Conservation (phyloP, 2,797 vertebrate genomes). For the Sphaeramia orbicularis region DNA sequence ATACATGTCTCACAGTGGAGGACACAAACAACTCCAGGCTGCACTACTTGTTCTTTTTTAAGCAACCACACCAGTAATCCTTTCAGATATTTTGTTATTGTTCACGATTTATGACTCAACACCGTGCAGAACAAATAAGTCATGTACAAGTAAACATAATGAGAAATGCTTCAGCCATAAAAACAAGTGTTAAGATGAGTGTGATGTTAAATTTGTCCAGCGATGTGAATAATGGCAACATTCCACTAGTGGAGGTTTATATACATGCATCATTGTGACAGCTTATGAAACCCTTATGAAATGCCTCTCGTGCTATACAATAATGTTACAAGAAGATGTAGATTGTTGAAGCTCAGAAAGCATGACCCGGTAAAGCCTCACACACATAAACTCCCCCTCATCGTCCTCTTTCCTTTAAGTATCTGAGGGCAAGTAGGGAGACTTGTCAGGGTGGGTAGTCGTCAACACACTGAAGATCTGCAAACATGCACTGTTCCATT, state of each 20-base stretch:
- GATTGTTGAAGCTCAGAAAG: conserved; percentile 9
- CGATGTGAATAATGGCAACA: conserved; percentile 29
- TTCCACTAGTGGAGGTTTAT: conserved; percentile 43
- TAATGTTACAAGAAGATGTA: conserved; percentile 20
- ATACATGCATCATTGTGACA: conserved; percentile 55
- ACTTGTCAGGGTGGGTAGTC: conserved; percentile 72
- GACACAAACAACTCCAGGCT: conserved; percentile 38
- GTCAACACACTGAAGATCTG: conserved; percentile 60
- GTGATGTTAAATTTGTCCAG: conserved; percentile 22
- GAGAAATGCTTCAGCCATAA: conserved; percentile 7
- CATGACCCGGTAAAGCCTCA: conserved; percentile 25
- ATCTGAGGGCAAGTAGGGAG: conserved; percentile 70
- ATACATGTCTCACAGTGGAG: conserved; percentile 34
- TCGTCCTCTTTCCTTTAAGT: conserved; percentile 42
- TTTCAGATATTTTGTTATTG: conserved; percentile 8
- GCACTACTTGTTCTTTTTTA: background rate
- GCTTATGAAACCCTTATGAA: conserved; percentile 47
- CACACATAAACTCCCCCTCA: conserved; percentile 30
- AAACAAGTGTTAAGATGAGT: conserved; percentile 31
- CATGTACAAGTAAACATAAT: conserved; percentile 35
- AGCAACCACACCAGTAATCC: conserved; percentile 17
- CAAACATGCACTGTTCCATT: conserved; percentile 61
- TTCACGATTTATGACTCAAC: conserved; percentile 21
- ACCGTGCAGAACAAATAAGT: conserved; percentile 21
- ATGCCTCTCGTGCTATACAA: conserved; percentile 37